phyloP scores from a whole-genome alignment of 2,113 vertebrate genomes.

The Sardina pilchardus region DNA sequence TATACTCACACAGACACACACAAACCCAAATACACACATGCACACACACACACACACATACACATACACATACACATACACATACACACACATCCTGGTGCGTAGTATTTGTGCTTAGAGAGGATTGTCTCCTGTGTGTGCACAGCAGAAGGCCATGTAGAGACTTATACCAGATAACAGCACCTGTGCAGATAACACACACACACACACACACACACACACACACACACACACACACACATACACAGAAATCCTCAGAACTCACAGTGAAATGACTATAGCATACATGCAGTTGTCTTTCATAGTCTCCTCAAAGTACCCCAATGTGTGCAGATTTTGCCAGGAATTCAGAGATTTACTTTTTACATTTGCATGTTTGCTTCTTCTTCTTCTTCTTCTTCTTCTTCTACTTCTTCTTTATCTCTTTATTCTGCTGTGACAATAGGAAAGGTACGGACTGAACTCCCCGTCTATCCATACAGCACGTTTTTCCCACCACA shows the following conservation, averaged over 20 bases:
- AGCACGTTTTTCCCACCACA: neutral
- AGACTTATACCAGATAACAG: slow-evolving; percentile 5
- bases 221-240: neutral
- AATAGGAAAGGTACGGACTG: neutral
- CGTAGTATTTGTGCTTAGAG: neutral
- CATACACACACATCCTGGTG: neutral
- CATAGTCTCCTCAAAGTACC: neutral
- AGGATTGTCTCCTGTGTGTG: neutral
- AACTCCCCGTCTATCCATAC: neutral
- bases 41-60: neutral
- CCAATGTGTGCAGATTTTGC: neutral
- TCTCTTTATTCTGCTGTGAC: neutral
- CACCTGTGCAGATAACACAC: slow-evolving; percentile 13
- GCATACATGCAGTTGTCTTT: neutral
- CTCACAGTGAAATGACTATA: neutral
- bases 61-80: neutral
- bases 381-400: neutral
- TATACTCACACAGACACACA: neutral
- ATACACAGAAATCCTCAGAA: neutral
- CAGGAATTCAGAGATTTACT: neutral
- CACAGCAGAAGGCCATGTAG: neutral
- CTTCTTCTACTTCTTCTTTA: neutral
- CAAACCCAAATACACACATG: neutral
- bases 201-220: neutral
- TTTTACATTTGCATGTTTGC: neutral